Base-by-base conservation (phyloP, 2,113 vertebrate species). In the Polyodon spathula region DNA sequence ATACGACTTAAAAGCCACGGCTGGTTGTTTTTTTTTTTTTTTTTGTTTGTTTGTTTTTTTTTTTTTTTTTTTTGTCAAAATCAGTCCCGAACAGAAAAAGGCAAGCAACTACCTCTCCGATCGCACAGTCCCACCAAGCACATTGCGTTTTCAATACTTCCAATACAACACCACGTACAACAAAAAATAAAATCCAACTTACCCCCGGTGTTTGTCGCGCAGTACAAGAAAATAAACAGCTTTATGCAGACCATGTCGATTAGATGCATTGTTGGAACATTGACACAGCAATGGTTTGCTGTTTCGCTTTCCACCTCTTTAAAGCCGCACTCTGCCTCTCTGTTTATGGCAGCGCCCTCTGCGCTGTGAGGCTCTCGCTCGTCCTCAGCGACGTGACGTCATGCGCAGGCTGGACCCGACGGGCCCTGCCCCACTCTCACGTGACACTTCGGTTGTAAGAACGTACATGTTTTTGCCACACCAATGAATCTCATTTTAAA, bases 181-280 rank as follows among this genome's bases (percentile, higher is more conserved):
- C n/a, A n/a, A n/a, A n/a, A n/a, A n/a, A n/a, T n/a, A n/a, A n/a
- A 39, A 14, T 2, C 54, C 1, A 65, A 77, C 83, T 79, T 68
- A 87, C 86, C 82, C 77, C 66, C 51, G 4, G 70, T 68, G 9
- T 73, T 59, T 12, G 37, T 53, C 42, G 84, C 63, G 64, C 70
- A 78, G 76, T 68, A 81, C 51, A 79, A 40, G 46, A 77, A 7
- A 62, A 86, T 8, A 16, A 79, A 9, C 44, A 80, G 17, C 68
- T 76, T 74, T 4, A 83, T 9, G 57, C 76, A 67, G 64, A 68
- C 61, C 81, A 84, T 86, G 64, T 74, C 71, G 73, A 69, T 62
- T 59, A 75, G 74, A 71, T 64, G 53, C 68, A 75, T 70, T 53
- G 68, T 74, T 38, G n/a, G 12, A 16, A 60, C 67, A 66, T 71